Conservation (phyloP, 2,113 vertebrate species). For the Perccottus glenii region DNA sequence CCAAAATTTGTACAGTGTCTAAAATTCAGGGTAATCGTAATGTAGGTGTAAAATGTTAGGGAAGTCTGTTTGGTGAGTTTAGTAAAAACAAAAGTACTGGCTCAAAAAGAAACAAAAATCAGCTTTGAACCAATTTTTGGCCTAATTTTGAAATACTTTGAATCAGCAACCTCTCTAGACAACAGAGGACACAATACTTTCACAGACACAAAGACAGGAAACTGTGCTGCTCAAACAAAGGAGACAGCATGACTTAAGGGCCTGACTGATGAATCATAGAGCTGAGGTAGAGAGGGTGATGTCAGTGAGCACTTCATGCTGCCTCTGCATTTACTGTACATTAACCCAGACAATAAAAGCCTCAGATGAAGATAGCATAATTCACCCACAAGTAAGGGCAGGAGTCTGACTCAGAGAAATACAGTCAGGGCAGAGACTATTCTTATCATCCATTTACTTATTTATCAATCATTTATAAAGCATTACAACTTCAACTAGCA, state of each 20-base stretch:
- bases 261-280: constrained; percentile 8
- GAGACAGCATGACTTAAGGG: constrained; percentile 9
- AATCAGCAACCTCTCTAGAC: not conserved
- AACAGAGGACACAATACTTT: not conserved
- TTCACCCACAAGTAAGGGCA: not conserved
- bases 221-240: not conserved
- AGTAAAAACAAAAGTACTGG: no score
- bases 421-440: no score
- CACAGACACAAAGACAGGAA: constrained; percentile 14
- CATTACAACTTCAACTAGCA: no score
- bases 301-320: constrained; percentile 40
- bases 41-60: no score
- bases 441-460: no score
- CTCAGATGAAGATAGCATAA: constrained; percentile 19
- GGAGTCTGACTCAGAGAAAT: not conserved
- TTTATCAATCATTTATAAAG: no score
- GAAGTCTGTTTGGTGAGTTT: no score
- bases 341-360: constrained; percentile 34
- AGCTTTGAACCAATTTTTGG: not conserved
- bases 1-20: no score
- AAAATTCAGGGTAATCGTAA: no score
- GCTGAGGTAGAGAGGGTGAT: constrained; percentile 22
- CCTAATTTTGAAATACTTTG: not conserved
- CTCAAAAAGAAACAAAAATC: no score
- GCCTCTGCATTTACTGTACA: constrained; percentile 38